These are phyloP conservation scores for Pseudomyrmex sp. DNA, from an alignment of 1,140 invertebrate genomes.

Conservation along the genomic window DNA sequence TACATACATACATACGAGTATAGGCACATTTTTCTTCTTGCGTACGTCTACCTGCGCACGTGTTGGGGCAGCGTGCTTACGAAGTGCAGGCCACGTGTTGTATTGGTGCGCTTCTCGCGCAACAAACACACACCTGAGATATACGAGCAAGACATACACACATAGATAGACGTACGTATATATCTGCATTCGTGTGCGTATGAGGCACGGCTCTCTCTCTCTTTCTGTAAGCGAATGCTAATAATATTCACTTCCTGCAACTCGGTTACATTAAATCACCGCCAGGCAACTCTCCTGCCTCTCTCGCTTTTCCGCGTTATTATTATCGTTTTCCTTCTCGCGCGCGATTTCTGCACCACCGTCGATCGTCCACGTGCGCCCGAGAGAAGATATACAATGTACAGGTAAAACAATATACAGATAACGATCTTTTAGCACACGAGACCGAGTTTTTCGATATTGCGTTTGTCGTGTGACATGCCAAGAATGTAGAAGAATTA, in stretches of 20 bases:
- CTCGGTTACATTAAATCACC: constrained; percentile 77
- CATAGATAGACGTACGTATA: constrained; percentile 32
- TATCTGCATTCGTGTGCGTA: background rate
- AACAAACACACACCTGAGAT: constrained; percentile 4
- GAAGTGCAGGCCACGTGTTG: background rate
- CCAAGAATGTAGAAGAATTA: too few relatives aligned
- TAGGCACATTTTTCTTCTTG: constrained; percentile 28
- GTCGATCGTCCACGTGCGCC: constrained; percentile 9
- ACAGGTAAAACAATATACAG: too few relatives aligned
- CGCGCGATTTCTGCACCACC: constrained; percentile 45
- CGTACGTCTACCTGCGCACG: constrained; percentile 17
- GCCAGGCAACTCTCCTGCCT: constrained; percentile 51
- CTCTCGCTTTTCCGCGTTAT: constrained; percentile 72
- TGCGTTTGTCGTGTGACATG: too few relatives aligned
- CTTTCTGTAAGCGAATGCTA: constrained; percentile 75
- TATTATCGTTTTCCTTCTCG: constrained; percentile 68
- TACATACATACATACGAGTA: background rate
- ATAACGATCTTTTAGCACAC: too few relatives aligned
- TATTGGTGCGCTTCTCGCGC: background rate
- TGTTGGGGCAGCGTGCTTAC: background rate
- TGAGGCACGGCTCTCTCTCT: background rate
- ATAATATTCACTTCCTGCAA: constrained; percentile 82
- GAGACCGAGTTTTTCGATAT: too few relatives aligned
- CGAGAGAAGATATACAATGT: too few relatives aligned
- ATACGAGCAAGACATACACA: constrained; percentile 32